A percentile compares a stretch with the other conserved stretches of the same genome.
These are phyloP conservation scores for Sphenopsis melanotis DNA, from an alignment of 2,797 vertebrate genomes.

Conservation along the genomic window DNA sequence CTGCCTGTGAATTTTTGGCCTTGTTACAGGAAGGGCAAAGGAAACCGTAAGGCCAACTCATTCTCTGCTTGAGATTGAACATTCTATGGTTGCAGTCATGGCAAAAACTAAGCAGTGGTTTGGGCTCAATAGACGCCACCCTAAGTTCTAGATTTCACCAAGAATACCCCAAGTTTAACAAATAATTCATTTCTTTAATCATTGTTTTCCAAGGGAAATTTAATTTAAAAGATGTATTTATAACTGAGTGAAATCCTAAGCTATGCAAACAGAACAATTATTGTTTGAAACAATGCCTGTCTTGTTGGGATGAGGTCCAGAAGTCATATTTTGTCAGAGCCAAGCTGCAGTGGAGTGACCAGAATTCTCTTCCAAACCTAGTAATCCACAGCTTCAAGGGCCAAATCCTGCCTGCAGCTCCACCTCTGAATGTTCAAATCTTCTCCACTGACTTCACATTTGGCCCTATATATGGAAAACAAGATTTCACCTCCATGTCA, in stretches of 20 bases:
- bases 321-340: constrained; percentile 32
- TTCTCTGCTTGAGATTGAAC: background rate
- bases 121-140: background rate
- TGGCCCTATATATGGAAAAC: constrained; percentile 50
- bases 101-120: background rate
- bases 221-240: constrained; percentile 37
- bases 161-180: background rate
- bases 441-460: constrained; percentile 51
- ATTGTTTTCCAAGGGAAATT: constrained; percentile 44
- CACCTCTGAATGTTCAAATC: background rate
- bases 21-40: constrained; percentile 22
- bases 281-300: constrained; percentile 39
- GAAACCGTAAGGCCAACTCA: background rate
- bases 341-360: background rate
- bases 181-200: constrained; percentile 1
- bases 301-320: background rate
- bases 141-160: background rate
- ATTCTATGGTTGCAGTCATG: constrained; percentile 29
- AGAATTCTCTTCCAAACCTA: constrained; percentile 6
- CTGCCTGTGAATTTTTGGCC: constrained; percentile 2
- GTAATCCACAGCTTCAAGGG: background rate
- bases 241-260: constrained; percentile 18
- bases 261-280: constrained; percentile 3
- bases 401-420: constrained; percentile 20
- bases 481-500: constrained; percentile 31